These are phyloP conservation scores for Heliconius charithonia DNA, from an alignment of 2,888 invertebrate species.

Conservation along the genomic window DNA sequence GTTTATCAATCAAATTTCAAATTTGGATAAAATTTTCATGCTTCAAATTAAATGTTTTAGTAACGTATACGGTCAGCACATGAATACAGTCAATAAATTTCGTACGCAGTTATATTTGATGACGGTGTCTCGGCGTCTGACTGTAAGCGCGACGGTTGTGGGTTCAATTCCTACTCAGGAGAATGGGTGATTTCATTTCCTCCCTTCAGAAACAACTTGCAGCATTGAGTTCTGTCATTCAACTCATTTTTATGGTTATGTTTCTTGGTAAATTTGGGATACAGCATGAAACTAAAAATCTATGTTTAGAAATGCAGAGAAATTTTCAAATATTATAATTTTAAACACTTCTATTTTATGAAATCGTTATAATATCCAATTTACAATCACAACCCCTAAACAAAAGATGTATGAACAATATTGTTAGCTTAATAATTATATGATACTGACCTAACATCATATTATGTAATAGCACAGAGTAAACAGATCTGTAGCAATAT, in stretches of 20 bases:
- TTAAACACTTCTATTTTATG: background rate
- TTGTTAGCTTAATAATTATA: conserved; percentile 12
- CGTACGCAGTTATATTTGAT: background rate
- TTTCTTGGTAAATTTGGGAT: too few species aligned
- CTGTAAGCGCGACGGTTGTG: background rate
- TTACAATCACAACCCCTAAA: conserved; percentile 14
- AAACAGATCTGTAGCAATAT: conserved; percentile 24
- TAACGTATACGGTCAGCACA: background rate
- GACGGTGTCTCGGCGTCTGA: background rate
- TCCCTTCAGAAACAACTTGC: background rate
- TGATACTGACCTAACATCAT: conserved; percentile 25
- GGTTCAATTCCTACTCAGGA: background rate
- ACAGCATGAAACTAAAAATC: too few species aligned
- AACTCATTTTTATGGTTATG: too few species aligned
- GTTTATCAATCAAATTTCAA: background rate
- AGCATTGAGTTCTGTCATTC: background rate
- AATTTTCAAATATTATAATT: background rate
- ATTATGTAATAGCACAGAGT: conserved; percentile 6
- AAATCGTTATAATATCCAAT: background rate
- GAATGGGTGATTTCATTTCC: background rate
- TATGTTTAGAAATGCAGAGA: background rate
- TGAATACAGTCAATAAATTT: background rate
- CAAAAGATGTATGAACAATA: background rate
- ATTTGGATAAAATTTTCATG: background rate
- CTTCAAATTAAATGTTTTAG: too few species aligned